A percentile compares a stretch with the other conserved stretches of the same genome.
phyloP scores from a whole-genome alignment of 2,888 invertebrate genomes.

The Tyria jacobaeae region DNA sequence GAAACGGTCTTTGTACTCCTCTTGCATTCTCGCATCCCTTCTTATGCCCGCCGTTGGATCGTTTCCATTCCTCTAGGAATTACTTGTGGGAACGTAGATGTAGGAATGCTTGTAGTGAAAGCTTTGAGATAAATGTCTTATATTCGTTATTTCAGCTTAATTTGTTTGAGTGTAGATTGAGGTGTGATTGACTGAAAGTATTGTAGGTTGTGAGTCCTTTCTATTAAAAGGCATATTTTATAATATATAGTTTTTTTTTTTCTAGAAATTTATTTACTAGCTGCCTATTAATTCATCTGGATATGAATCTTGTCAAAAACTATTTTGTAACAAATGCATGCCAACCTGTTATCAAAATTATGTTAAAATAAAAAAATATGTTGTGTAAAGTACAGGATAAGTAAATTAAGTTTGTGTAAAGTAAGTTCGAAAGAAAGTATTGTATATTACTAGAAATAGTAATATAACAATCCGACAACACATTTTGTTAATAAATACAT shows the following conservation, averaged over 20 bases:
- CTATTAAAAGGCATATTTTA: not conserved
- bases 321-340: no score
- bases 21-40: conserved; percentile 16
- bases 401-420: no score
- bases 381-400: no score
- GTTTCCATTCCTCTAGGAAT: conserved; percentile 53
- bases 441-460: no score
- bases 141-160: conserved; percentile 4
- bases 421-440: no score
- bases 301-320: no score
- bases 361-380: no score
- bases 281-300: no score
- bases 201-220: not conserved
- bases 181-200: not conserved
- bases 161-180: not conserved
- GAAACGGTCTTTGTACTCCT: conserved; percentile 44
- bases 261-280: no score
- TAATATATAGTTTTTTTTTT: not conserved
- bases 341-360: no score
- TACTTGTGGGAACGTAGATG: conserved; percentile 44
- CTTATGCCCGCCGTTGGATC: conserved; percentile 39
- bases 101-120: conserved; percentile 19
- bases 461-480: no score
- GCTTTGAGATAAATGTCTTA: not conserved
- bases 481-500: no score